These are phyloP conservation scores for Hirtodrosophila alboralis DNA, from an alignment of 2,888 invertebrate genomes.

Conservation along the genomic window DNA sequence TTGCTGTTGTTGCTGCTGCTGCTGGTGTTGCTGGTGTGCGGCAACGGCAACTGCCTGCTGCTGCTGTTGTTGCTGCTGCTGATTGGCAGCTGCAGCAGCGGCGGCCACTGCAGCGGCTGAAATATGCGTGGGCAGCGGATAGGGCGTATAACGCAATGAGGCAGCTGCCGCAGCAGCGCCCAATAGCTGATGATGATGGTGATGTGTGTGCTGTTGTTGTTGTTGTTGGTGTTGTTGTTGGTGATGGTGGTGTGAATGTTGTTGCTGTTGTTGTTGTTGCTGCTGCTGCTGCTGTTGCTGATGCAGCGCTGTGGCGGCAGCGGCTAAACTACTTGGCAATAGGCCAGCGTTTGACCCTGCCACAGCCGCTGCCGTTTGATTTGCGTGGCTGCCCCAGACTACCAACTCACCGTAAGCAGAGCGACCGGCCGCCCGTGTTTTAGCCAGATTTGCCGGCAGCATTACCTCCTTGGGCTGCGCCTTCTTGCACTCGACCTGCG, in stretches of 20 bases:
- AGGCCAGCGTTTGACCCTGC: conserved; percentile 72
- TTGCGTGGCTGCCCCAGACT: conserved; percentile 89
- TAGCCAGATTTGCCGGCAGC: conserved; percentile 98
- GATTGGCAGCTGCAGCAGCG: conserved; percentile 82
- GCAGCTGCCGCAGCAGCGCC: conserved; percentile 60
- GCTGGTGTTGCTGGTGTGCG: conserved; percentile 80
- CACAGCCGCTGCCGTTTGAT: conserved; percentile 82
- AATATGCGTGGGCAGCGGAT: conserved; percentile 86
- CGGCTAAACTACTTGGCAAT: conserved; percentile 78
- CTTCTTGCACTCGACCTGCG: conserved; percentile 99
- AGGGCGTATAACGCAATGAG: conserved; percentile 86
- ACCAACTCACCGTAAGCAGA: conserved; percentile 99
- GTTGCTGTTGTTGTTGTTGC: conserved; percentile 57
- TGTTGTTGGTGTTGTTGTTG: conserved; percentile 68
- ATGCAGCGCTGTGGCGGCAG: conserved; percentile 70
- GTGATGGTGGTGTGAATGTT: conserved; percentile 55
- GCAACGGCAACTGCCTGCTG: conserved; percentile 72
- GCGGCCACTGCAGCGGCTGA: conserved; percentile 82
- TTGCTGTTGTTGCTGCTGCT: conserved; percentile 74
- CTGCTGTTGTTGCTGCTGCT: conserved; percentile 84
- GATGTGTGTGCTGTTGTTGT: conserved; percentile 52
- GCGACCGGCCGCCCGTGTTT: conserved; percentile 97
- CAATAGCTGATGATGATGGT: conserved; percentile 58
- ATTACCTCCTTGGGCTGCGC: conserved; percentile 99
- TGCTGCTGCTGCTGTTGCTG: conserved; percentile 64